Conservation (phyloP, 2,797 vertebrate genomes). For the Lepidocolaptes lacrymiger region DNA sequence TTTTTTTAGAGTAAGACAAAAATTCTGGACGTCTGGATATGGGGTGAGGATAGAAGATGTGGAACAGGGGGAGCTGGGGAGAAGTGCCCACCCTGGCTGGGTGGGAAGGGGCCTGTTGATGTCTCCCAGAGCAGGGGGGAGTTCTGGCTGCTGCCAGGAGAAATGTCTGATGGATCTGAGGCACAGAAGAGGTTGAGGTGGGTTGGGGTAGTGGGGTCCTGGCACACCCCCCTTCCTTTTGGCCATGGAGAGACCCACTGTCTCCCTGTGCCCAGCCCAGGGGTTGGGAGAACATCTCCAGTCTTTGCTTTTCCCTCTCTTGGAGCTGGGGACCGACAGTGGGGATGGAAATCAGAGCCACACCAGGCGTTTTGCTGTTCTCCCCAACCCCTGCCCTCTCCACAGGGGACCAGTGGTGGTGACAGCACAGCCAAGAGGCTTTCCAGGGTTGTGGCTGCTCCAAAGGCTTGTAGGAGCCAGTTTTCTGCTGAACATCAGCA, state of each 20-base stretch:
- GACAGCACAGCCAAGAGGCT: background rate
- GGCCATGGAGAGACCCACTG: background rate
- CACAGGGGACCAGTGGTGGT: accelerated
- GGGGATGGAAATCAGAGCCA: background rate
- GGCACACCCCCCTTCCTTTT: background rate
- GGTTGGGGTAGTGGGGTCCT: background rate
- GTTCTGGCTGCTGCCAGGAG: background rate
- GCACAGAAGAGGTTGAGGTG: background rate
- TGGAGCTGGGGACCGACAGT: background rate
- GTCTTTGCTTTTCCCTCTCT: background rate
- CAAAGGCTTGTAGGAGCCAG: accelerated
- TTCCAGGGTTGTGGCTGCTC: background rate
- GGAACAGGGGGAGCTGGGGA: background rate
- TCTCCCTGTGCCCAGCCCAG: background rate
- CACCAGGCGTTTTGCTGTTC: background rate
- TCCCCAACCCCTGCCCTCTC: background rate
- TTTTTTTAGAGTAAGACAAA: background rate
- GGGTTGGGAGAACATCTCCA: background rate
- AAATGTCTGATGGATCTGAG: background rate
- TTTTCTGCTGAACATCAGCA: background rate
- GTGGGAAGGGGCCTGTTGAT: background rate
- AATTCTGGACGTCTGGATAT: background rate
- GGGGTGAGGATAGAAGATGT: background rate
- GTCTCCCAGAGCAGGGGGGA: background rate
- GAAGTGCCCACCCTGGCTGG: accelerated